phyloP scores from a whole-genome alignment of 2,888 invertebrate genomes.

The Erpobdella octoculata region DNA sequence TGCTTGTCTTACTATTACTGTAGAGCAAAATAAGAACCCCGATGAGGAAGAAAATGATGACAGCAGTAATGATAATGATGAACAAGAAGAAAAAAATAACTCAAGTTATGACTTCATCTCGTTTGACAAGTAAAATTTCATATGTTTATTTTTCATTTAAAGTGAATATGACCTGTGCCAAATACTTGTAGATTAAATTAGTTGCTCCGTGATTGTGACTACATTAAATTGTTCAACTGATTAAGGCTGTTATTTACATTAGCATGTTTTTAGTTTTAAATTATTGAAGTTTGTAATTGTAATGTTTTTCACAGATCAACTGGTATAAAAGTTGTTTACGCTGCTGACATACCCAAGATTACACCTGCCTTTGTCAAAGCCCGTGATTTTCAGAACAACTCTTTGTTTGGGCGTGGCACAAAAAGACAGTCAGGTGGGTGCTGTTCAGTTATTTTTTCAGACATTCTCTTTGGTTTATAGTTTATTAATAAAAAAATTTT shows the following conservation, averaged over 20 bases:
- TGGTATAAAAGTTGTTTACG: neutral
- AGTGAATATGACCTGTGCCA: neutral
- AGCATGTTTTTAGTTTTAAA: too few relatives aligned
- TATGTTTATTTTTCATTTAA: neutral
- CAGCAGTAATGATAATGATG: neutral
- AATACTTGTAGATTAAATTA: too few relatives aligned
- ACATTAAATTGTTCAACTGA: too few relatives aligned
- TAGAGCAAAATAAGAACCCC: neutral
- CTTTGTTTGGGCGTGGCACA: neutral
- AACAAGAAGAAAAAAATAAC: neutral
- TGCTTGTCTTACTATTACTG: neutral
- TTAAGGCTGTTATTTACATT: too few relatives aligned
- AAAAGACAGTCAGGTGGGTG: slow-evolving; percentile 5
- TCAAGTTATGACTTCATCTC: neutral
- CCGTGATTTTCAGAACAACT: neutral
- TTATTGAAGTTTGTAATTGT: neutral
- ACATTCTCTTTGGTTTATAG: neutral
- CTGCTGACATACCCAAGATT: neutral
- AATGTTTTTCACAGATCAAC: neutral
- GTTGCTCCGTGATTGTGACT: too few relatives aligned
- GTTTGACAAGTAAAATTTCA: neutral
- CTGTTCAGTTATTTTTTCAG: neutral
- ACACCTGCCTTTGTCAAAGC: neutral
- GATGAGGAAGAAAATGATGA: neutral
- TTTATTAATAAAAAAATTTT: too few relatives aligned